Evolutionary conservation across 2,113 vertebrate species (phyloP).

Genomic region (Donacobius atricapilla): DNA sequence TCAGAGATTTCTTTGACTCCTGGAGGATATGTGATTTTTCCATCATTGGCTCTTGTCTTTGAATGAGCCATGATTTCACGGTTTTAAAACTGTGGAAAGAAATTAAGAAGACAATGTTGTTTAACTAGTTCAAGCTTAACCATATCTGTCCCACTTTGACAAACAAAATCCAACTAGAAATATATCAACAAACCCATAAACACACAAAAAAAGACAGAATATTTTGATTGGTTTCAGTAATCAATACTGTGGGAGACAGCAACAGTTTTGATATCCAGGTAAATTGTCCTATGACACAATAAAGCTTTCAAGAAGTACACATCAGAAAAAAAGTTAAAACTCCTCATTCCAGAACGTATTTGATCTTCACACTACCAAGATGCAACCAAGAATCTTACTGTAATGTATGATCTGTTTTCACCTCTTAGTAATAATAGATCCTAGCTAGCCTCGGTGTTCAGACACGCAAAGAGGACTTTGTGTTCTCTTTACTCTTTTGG

Average conservation of each 20-base stretch:
- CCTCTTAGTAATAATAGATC: neutral
- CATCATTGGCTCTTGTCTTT: conserved; percentile 95
- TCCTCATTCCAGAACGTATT: neutral
- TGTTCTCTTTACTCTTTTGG: neutral
- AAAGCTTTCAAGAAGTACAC: neutral
- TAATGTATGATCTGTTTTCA: neutral
- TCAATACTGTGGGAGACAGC: neutral
- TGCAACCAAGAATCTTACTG: neutral
- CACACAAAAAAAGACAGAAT: neutral
- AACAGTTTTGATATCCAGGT: neutral
- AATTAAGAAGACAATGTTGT: neutral
- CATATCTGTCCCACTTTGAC: neutral
- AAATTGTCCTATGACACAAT: neutral
- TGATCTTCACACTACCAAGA: neutral
- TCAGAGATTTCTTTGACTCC: conserved; percentile 99
- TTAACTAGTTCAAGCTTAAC: neutral
- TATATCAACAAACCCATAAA: neutral
- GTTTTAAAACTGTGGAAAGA: conserved; percentile 73
- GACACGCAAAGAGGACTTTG: neutral
- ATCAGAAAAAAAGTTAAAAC: neutral
- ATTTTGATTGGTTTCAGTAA: neutral
- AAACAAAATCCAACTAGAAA: neutral
- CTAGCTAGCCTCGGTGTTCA: neutral
- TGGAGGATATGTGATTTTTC: conserved; percentile 98
- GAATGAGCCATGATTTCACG: conserved; percentile 96